Evolutionary conservation across 2,888 invertebrate genomes (phyloP), one percentile per base, ranked within the genome.

Genomic region (Epirrhoe alternata): DNA sequence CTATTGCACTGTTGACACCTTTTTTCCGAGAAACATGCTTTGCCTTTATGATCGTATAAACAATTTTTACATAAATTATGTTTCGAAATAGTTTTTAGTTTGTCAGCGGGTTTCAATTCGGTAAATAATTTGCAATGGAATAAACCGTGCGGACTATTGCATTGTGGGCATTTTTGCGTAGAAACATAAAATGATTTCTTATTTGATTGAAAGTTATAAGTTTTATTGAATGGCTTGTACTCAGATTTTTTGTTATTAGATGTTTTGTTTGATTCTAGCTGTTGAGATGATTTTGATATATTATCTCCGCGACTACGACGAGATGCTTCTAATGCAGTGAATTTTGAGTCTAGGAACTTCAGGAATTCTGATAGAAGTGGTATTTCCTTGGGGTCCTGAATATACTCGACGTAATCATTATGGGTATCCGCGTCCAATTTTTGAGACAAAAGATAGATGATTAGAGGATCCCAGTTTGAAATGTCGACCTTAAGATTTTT

Each of bases 121-220:
- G n/a, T 47, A n/a, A 47, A 47, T 47, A 47, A 12, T 47, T 47
- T 47, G 47, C 47, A 47, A 12, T 47, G 47, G n/a, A 47, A 47
- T 47, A 47, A 12, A 47, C 47, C 47, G n/a, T 47, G 47, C 47
- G 3, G 47, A 47, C n/a, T 47, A n/a, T 47, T 47, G 47, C 47
- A 47, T n/a, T 47, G 47, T 47, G 47, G 47, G 47, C 47, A 52
- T 17, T 31, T 52, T 31, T 52, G 31, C 5, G 16, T 14, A 8
- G 52, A 52, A 52, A 52, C 52, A 17, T 47, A 14, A n/a, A 47
- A 47, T 47, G 47, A n/a, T 47, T 47, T 47, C n/a, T 47, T 47
- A n/a, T 47, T 24, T 16, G 35, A 35, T 35, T 35, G 35, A 10
- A 8, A 35, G 35, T 35, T 35, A 35, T 8, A 35, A 8, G 35